Evolutionary conservation across 2,113 vertebrate species (phyloP).

Genomic region (Cacatua alba): DNA sequence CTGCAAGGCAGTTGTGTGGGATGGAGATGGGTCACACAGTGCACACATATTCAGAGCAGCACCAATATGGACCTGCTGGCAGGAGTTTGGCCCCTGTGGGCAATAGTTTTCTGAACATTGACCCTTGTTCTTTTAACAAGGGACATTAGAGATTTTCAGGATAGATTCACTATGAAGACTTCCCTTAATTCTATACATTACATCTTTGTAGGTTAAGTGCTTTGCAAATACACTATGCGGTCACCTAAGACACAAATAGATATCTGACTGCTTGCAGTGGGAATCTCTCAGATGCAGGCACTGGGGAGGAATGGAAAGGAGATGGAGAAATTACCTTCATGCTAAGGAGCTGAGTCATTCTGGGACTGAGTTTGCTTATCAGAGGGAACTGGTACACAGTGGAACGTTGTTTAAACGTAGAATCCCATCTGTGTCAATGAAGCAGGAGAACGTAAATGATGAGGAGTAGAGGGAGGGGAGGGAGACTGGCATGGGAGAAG

Average conservation of each 20-base stretch:
- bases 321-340: conserved; percentile 43
- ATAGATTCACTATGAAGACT: neutral
- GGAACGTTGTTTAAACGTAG: conserved; percentile 44
- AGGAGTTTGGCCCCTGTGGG: neutral
- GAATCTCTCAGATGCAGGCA: neutral
- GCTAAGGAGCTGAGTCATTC: conserved; percentile 44
- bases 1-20: neutral
- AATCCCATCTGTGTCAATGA: neutral
- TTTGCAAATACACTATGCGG: neutral
- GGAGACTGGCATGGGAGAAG: neutral
- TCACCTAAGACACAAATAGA: neutral
- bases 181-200: neutral
- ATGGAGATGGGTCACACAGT: neutral
- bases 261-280: neutral
- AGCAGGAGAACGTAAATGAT: neutral
- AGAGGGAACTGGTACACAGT: conserved; percentile 44
- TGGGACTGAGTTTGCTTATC: conserved; percentile 25
- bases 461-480: neutral
- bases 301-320: neutral
- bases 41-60: neutral
- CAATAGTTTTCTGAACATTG: neutral
- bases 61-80: fast-evolving
- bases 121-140: neutral
- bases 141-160: neutral
- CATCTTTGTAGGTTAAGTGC: neutral